A percentile compares a stretch with the other conserved stretches of the same genome.
phyloP scores from a whole-genome alignment of 2,113 vertebrate genomes.

The Mormyrus iriodes region DNA sequence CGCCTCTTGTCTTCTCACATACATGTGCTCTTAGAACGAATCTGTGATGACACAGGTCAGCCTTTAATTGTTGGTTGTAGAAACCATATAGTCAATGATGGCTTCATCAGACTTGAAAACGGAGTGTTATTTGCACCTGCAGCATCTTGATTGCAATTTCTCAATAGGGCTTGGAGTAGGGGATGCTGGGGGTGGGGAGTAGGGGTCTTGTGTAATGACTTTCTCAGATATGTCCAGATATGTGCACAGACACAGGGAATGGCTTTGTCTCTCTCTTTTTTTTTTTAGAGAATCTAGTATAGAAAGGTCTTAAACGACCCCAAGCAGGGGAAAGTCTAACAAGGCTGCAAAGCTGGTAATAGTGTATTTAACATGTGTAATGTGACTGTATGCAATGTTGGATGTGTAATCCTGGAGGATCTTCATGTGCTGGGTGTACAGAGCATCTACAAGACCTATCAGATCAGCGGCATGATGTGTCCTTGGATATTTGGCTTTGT shows the following conservation, averaged over 20 bases:
- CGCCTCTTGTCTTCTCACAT: neutral
- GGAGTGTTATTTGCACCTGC: neutral
- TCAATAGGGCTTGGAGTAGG: neutral
- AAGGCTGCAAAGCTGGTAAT: neutral
- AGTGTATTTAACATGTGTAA: neutral
- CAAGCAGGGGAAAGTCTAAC: neutral
- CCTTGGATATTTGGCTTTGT: neutral
- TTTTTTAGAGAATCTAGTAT: neutral
- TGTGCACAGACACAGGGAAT: neutral
- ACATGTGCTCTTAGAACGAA: neutral
- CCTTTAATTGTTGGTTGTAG: neutral
- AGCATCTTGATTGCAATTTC: neutral
- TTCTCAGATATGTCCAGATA: neutral
- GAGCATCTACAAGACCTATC: neutral
- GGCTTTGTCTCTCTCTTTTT: neutral
- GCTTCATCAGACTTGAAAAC: neutral
- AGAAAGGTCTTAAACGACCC: neutral
- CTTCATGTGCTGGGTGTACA: neutral
- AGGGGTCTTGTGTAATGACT: neutral
- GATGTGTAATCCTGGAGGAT: neutral
- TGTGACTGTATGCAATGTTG: neutral
- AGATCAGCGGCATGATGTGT: neutral
- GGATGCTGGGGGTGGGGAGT: neutral
- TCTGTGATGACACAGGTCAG: neutral
- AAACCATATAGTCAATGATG: neutral